Evolutionary conservation across 2,888 invertebrate genomes (phyloP).

Genomic region (Nemurella pictetii): DNA sequence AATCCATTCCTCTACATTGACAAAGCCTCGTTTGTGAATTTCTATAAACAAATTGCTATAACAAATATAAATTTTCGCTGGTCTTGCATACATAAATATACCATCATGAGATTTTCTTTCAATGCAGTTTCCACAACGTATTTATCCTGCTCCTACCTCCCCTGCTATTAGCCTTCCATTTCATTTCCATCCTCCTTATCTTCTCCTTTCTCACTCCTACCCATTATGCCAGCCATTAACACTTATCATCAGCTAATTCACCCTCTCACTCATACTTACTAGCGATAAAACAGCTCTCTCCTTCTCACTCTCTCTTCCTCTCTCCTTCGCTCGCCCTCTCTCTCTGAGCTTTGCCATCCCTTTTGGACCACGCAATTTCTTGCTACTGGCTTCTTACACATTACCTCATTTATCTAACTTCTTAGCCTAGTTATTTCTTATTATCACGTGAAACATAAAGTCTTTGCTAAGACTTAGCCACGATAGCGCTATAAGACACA

Average conservation of each 20-base stretch:
- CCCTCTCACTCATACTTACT: background rate
- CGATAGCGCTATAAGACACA: background rate
- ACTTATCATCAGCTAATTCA: slow-evolving; percentile 16
- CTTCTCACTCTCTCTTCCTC: background rate
- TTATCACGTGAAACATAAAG: background rate
- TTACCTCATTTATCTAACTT: slow-evolving; percentile 12
- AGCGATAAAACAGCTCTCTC: background rate
- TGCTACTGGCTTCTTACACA: slow-evolving; percentile 15
- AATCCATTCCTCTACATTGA: too few species aligned
- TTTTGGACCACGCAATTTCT: slow-evolving; percentile 2
- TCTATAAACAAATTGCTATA: too few species aligned
- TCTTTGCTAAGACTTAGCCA: background rate
- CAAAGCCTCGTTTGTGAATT: too few species aligned
- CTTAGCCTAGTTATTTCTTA: slow-evolving; percentile 23
- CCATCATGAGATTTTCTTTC: background rate
- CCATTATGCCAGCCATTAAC: slow-evolving; percentile 16
- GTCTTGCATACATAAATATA: background rate
- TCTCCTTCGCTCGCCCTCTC: background rate
- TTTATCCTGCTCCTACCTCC: background rate
- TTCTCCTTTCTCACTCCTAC: slow-evolving; percentile 4
- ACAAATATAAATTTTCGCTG: background rate
- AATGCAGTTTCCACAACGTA: background rate
- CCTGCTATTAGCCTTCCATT: slow-evolving; percentile 19
- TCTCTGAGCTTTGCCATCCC: background rate
- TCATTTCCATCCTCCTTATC: slow-evolving; percentile 25